Evolutionary conservation across 92 coral and sea anemone genomes (phyloP).

Genomic region (Chrysogorgia sp.): DNA sequence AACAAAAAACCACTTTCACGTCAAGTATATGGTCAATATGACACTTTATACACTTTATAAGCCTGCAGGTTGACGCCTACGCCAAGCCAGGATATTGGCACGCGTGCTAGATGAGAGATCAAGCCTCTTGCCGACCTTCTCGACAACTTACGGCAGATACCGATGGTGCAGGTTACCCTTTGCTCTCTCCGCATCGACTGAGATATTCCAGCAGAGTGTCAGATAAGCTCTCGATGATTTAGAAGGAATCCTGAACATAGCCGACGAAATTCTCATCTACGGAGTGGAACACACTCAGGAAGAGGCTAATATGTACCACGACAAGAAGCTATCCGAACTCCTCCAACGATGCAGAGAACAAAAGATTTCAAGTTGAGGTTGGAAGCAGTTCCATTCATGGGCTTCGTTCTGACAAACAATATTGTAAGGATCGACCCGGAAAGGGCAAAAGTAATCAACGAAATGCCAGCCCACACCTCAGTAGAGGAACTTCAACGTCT

Average conservation of each 20-base stretch:
- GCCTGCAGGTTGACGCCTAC: too few relatives aligned
- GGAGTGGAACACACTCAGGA: slow-evolving; percentile 48
- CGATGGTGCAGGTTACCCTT: slow-evolving; percentile 63
- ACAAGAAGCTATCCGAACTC: slow-evolving; percentile 43
- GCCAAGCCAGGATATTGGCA: slow-evolving; percentile 69
- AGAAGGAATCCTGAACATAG: slow-evolving; percentile 50
- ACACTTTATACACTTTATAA: too few relatives aligned
- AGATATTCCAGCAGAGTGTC: slow-evolving; percentile 59
- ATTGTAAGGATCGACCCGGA: slow-evolving; percentile 59
- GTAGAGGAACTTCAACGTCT: slow-evolving; percentile 47
- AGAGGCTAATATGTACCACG: slow-evolving; percentile 39
- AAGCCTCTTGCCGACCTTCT: slow-evolving; percentile 61
- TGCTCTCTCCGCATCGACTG: slow-evolving; percentile 52
- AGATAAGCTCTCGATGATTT: slow-evolving; percentile 61
- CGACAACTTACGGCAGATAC: slow-evolving; percentile 58
- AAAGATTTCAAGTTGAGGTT: slow-evolving; percentile 49
- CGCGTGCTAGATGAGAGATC: slow-evolving; percentile 62
- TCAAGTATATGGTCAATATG: too few relatives aligned
- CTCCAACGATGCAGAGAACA: slow-evolving; percentile 48
- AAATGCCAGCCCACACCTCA: slow-evolving; percentile 56
- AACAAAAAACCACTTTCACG: too few relatives aligned
- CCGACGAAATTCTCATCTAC: slow-evolving; percentile 48
- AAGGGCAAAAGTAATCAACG: slow-evolving; percentile 47
- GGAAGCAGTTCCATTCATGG: slow-evolving; percentile 55
- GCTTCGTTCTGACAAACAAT: slow-evolving; percentile 45